Evolutionary conservation across 2,888 invertebrate species (phyloP).

Genomic region (Tetanocera ferruginea): DNA sequence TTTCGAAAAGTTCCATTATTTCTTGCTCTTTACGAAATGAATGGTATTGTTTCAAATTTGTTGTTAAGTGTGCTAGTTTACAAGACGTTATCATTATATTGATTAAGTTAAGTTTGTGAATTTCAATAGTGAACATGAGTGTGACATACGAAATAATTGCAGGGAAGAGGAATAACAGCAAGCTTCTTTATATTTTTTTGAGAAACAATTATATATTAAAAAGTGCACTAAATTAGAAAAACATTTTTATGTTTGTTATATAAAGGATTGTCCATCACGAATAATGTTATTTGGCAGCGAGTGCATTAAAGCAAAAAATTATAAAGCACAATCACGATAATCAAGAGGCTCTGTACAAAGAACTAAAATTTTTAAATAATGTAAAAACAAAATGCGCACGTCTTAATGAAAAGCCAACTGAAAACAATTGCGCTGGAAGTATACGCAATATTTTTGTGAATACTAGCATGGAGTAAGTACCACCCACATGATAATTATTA

Average conservation of each 20-base stretch:
- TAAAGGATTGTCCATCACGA: conserved; percentile 30
- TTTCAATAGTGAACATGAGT: conserved; percentile 41
- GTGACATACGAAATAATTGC: conserved; percentile 41
- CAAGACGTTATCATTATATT: conserved; percentile 44
- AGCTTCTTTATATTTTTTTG: conserved; percentile 52
- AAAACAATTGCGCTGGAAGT: conserved; percentile 42
- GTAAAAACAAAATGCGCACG: conserved; percentile 39
- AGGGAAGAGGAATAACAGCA: conserved; percentile 53
- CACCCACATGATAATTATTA: conserved; percentile 38
- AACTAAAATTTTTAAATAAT: conserved; percentile 38
- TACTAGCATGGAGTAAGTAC: conserved; percentile 42
- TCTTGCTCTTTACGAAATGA: no score
- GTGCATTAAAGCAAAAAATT: conserved; percentile 38
- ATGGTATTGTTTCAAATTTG: no score
- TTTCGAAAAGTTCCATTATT: no score
- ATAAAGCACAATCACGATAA: conserved; percentile 37
- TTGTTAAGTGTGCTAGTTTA: conserved; percentile 38
- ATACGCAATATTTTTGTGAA: conserved; percentile 41
- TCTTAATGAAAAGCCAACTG: conserved; percentile 40
- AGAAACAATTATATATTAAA: conserved; percentile 47
- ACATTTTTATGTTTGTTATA: no score
- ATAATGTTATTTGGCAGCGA: conserved; percentile 29
- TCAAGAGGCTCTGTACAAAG: conserved; percentile 37
- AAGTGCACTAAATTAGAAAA: conserved; percentile 43
- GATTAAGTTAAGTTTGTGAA: conserved; percentile 43